A percentile compares a stretch with the other conserved stretches of the same genome.
phyloP scores from a whole-genome alignment of 1,140 invertebrate genomes.

The Coenobita brevimanus region DNA sequence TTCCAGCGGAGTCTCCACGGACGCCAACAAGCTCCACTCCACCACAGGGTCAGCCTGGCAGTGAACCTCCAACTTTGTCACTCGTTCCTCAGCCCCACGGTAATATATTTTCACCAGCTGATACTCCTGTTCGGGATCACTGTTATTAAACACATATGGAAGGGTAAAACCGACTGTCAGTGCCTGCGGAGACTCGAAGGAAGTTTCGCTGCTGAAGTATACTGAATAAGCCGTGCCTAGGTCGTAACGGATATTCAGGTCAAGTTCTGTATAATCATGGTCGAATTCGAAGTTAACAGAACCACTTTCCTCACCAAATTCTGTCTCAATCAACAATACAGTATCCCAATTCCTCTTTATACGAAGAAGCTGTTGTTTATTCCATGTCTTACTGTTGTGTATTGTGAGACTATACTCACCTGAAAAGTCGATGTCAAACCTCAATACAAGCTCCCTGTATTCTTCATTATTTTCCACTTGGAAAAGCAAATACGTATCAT shows the following conservation, averaged over 20 bases:
- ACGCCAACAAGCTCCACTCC: neutral
- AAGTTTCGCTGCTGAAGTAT: neutral
- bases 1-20: conserved; percentile 19
- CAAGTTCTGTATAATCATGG: neutral
- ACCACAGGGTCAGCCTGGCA: conserved; percentile 22
- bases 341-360: no score
- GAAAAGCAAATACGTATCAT: neutral
- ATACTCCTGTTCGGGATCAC: no score
- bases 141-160: no score
- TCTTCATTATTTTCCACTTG: neutral
- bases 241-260: neutral
- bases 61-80: neutral
- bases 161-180: neutral
- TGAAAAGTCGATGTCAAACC: no score
- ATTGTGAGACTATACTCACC: no score
- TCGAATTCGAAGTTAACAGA: neutral
- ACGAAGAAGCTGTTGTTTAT: no score
- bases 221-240: neutral
- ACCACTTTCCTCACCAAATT: neutral
- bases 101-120: neutral
- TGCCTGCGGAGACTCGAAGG: neutral
- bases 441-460: no score
- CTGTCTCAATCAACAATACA: no score
- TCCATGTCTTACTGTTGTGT: no score
- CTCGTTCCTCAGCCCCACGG: neutral